phyloP scores from a whole-genome alignment of 2,888 invertebrate species.

The Campaea margaritaria region DNA sequence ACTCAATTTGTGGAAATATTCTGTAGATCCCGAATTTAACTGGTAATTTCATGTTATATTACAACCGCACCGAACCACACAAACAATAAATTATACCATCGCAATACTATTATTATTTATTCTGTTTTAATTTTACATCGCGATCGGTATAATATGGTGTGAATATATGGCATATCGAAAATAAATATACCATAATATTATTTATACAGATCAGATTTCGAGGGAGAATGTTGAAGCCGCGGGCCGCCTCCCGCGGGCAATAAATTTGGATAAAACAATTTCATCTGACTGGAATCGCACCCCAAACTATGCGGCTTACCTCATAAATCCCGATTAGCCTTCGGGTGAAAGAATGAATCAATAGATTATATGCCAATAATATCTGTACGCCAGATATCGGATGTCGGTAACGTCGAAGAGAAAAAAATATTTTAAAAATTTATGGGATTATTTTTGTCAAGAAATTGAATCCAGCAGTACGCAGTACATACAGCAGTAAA shows the following conservation, averaged over 20 bases:
- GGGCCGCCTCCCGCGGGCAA: conserved; percentile 63
- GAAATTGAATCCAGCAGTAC: too few relatives aligned
- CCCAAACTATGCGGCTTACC: conserved; percentile 74
- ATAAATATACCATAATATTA: conserved; percentile 33
- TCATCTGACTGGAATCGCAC: conserved; percentile 70
- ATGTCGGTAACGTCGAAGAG: conserved; percentile 18
- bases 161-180: conserved; percentile 23
- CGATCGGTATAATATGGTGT: conserved; percentile 2
- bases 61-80: conserved; percentile 1
- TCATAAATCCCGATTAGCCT: conserved; percentile 76
- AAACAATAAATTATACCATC: conserved; percentile 7
- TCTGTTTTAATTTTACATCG: conserved; percentile 8
- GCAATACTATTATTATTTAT: background rate
- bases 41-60: conserved; percentile 2
- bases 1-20: too few relatives aligned
- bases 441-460: background rate
- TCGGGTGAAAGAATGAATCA: conserved; percentile 68
- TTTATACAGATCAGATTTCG: conserved; percentile 63
- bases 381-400: conserved; percentile 52
- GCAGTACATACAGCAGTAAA: too few relatives aligned
- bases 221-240: conserved; percentile 68
- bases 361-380: conserved; percentile 68
- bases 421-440: conserved; percentile 9
- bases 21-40: background rate
- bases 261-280: conserved; percentile 82